Conservation (phyloP, 2,797 vertebrate genomes). For the Poeciliopsis infans region DNA sequence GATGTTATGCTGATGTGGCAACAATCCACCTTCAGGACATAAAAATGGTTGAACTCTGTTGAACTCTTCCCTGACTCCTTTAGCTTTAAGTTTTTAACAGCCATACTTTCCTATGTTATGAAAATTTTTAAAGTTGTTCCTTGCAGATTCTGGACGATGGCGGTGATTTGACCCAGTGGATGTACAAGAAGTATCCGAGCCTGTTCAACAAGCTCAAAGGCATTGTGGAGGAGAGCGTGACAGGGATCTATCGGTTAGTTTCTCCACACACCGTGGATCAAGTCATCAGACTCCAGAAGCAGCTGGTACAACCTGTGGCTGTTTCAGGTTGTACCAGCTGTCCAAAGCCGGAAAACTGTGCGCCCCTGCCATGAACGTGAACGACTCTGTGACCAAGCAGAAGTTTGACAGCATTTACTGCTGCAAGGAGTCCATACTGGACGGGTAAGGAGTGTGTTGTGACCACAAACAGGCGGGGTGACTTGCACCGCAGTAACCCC, state of each 20-base stretch:
- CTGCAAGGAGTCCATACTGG: constrained; percentile 93
- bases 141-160: constrained; percentile 93
- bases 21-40: background rate
- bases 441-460: constrained; percentile 81
- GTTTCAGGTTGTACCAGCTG: constrained; percentile 88
- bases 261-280: background rate
- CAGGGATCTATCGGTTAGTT: constrained; percentile 89
- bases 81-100: background rate
- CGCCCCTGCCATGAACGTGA: constrained; percentile 93
- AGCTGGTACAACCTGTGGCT: background rate
- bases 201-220: constrained; percentile 93
- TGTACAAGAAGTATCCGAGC: constrained; percentile 91
- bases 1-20: background rate
- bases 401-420: constrained; percentile 96
- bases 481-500: background rate
- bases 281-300: background rate
- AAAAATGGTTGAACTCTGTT: background rate
- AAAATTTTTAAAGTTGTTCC: background rate
- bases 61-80: background rate
- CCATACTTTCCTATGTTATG: background rate
- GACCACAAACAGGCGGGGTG: constrained; percentile 3
- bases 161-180: constrained; percentile 95
- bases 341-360: constrained; percentile 90
- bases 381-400: constrained; percentile 94
- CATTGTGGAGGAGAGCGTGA: constrained; percentile 95